Evolutionary conservation across 2,113 vertebrate genomes (phyloP).

Genomic region (Erythrolamprus reginae): DNA sequence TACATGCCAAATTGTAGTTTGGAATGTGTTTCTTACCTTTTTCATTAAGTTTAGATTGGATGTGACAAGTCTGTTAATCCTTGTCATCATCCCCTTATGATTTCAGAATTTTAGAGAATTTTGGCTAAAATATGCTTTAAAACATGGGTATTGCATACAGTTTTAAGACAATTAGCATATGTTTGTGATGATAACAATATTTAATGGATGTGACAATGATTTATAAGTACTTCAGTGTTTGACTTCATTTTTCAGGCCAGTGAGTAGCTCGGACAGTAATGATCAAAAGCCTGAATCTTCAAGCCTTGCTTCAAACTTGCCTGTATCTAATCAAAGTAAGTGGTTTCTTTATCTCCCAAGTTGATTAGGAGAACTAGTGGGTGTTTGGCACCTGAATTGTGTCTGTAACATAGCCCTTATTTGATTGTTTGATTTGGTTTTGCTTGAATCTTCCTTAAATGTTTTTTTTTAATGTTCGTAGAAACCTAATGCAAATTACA

Average conservation of each 20-base stretch:
- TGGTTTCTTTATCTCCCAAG: conserved; percentile 31
- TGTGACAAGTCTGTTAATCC: neutral
- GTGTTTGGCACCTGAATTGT: neutral
- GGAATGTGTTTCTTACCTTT: neutral
- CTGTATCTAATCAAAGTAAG: conserved; percentile 76
- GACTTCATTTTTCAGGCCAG: conserved; percentile 67
- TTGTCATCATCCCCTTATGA: neutral
- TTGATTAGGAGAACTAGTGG: neutral
- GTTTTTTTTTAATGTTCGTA: neutral
- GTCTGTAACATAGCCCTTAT: neutral
- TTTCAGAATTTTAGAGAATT: neutral
- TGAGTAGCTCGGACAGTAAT: conserved; percentile 65
- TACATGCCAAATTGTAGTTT: neutral
- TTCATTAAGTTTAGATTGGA: neutral
- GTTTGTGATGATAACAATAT: neutral
- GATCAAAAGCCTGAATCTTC: conserved; percentile 74
- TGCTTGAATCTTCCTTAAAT: neutral
- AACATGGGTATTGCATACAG: neutral
- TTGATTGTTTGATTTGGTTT: neutral
- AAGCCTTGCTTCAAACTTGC: conserved; percentile 69
- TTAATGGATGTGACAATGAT: neutral
- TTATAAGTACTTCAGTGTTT: neutral
- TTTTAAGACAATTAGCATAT: neutral
- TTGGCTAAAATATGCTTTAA: neutral
- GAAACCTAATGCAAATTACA: neutral